Base-by-base conservation (phyloP, 2,888 invertebrate genomes). In the Clivina fossor region DNA sequence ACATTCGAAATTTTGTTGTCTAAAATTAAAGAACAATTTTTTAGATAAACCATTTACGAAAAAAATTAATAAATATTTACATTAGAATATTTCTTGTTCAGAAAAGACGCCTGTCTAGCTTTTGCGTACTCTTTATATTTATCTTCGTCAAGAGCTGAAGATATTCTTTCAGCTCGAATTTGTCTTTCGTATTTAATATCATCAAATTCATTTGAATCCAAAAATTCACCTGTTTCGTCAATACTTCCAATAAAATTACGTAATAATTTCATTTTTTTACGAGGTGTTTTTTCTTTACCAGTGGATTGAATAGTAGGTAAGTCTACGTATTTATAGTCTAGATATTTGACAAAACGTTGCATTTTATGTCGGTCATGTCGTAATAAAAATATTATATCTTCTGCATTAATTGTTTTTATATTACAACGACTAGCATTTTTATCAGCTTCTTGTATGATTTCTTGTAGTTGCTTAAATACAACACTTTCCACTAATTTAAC, bases 401-500 rank as follows among this genome's bases (percentile, higher is more conserved):
- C 85, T 41, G 82, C 79, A 2, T 79, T 80, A 32, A 76, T 69
- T 1, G 69, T 65, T 40, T 73, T 72, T 16, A 71, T 71, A 22
- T 76, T 76, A 60, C 88, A 79, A 55, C 79, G 75, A 56, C 79
- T 79, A 0, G 88, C 84, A 33, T 85, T 78, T 63, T 86, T 82
- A 9, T 81, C 77, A 1, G 90, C 88, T 71, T 88, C 88, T 63
- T 82, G 81, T n/a, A 93, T 75, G 70, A 94, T 83, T 1, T 81
- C 79, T 59, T 84, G 80, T 63, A 94, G 78, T 72, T 95, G 93
- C 63, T 88, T 86, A 48, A 88, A 78, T 0, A 93, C 85, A 53
- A 94, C 86, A 60, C 83, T 86, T 74, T 95, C 93, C 0, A 95
- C 85, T 41, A 94, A 74, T 51, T 84, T 81, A 0, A 93, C 93